Evolutionary conservation across 2,113 vertebrate genomes (phyloP), one percentile per base, ranked within the genome.

Genomic region (Dicaeum eximium): DNA sequence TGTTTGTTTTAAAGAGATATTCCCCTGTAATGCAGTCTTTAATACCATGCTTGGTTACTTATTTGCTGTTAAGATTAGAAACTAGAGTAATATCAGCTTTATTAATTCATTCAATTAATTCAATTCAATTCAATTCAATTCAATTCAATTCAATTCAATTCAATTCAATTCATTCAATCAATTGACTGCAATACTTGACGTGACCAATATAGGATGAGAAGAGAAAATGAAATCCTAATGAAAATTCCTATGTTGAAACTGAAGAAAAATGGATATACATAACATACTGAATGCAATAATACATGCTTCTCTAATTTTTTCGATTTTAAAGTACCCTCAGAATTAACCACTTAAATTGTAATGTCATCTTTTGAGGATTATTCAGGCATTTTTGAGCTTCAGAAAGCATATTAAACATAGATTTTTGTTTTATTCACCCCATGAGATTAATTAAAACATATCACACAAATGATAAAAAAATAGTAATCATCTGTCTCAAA

Each of bases 1-100:
- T 95, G 65, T 88, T 97, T 94, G 60, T 73, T 94, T 95, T 88
- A 73, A 53, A 80, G 35, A 66, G 15, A 56, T 80, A 64, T 74
- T 94, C 38, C 33, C 28, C 16, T 73, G 33, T 88, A 77, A 83
- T 83, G 50, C 33, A 70, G 56, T 14, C 64, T 93, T 86, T 85
- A 47, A 38, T 93, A 66, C 7, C 48, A 58, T 62, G 80, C 30
- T 60, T 67, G 58, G 64, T 82, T 80, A 75, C 16, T 86, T 90
- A 71, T 47, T 54, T 66, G 47, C 58, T 70, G 9, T 78, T 80
- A 62, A 58, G 47, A 69, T 73, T 84, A 86, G 79, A 93, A 88
- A 86, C 56, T 44, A 40, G 74, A 2, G 33, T 56, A 80, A 28
- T 78, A 70, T 31, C 47, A 48, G 17, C 40, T 93, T 92, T 83